Evolutionary conservation across 2,113 vertebrate genomes (phyloP).

Genomic region (Chloropsis hardwickii): DNA sequence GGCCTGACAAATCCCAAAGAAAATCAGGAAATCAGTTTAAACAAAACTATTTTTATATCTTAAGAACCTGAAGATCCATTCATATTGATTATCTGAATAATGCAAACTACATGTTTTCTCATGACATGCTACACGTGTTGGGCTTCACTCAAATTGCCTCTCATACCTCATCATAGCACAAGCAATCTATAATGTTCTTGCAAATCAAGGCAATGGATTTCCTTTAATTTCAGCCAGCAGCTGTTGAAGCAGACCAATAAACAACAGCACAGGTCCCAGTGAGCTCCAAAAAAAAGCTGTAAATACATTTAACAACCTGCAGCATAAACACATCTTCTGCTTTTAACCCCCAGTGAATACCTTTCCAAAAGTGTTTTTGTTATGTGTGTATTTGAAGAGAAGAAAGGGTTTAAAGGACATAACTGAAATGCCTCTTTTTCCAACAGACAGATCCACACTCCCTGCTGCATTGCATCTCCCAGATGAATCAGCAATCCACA

Average conservation of each 20-base stretch:
- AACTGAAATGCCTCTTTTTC: neutral
- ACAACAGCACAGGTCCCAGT: neutral
- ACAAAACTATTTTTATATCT: neutral
- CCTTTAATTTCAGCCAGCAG: conserved; percentile 57
- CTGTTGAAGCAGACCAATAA: conserved; percentile 48
- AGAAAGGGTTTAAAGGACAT: neutral
- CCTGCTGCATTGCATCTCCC: neutral
- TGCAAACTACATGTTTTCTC: neutral
- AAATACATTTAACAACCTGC: conserved; percentile 60
- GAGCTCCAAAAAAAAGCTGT: conserved; percentile 25
- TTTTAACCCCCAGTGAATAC: neutral
- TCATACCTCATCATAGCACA: neutral
- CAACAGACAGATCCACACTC: neutral
- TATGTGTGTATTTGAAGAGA: neutral
- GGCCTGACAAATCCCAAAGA: neutral
- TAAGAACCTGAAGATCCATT: neutral
- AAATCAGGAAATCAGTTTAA: neutral
- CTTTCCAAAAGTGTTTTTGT: conserved; percentile 42
- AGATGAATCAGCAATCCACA: conserved; percentile 37
- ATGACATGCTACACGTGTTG: neutral
- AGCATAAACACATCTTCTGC: conserved; percentile 48
- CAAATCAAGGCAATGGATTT: conserved; percentile 49
- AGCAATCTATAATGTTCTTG: conserved; percentile 24
- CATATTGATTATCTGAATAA: neutral
- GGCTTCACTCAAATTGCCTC: conserved; percentile 17